Conservation (phyloP, 2,888 invertebrate genomes). For the Miltochrista miniata region DNA sequence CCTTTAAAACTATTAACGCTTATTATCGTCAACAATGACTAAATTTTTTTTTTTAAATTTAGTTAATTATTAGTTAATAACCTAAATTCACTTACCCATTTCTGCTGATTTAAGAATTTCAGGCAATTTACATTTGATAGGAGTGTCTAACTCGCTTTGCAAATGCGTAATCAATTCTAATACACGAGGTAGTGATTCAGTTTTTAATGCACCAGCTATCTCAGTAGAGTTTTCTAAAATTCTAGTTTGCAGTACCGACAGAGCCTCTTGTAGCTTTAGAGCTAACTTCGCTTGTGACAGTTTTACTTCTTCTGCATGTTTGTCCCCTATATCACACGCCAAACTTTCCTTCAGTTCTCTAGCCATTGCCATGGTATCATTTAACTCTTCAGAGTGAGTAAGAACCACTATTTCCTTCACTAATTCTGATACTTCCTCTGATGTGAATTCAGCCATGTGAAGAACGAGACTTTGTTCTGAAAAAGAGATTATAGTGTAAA, state of each 20-base stretch:
- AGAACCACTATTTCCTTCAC: constrained; percentile 31
- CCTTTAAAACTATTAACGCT: too few relatives aligned
- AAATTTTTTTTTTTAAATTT: too few relatives aligned
- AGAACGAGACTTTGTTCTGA: constrained; percentile 32
- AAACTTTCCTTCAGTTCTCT: constrained; percentile 35
- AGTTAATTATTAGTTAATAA: too few relatives aligned
- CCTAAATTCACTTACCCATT: constrained; percentile 23
- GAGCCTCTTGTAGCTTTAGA: constrained; percentile 38
- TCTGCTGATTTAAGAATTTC: constrained; percentile 16
- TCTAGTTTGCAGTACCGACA: constrained; percentile 42
- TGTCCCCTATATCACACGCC: constrained; percentile 3
- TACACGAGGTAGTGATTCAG: constrained; percentile 40
- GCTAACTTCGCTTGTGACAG: constrained; percentile 34
- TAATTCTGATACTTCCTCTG: constrained; percentile 31
- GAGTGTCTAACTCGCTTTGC: constrained; percentile 47
- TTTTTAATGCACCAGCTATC: constrained; percentile 25
- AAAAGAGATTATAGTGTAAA: constrained; percentile 10
- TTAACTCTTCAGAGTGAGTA: constrained; percentile 33
- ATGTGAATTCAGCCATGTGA: constrained; percentile 44
- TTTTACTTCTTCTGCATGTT: constrained; percentile 6
- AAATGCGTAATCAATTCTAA: constrained; percentile 49
- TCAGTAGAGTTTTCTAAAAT: constrained; percentile 41
- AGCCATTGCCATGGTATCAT: constrained; percentile 18
- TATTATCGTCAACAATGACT: too few relatives aligned
- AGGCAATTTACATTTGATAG: constrained; percentile 22